Percentiles rank a stretch among this genome's conserved stretches.
These are phyloP conservation scores for Hoplodrina ambigua DNA, from an alignment of 2,888 invertebrate genomes.

Conservation along the genomic window DNA sequence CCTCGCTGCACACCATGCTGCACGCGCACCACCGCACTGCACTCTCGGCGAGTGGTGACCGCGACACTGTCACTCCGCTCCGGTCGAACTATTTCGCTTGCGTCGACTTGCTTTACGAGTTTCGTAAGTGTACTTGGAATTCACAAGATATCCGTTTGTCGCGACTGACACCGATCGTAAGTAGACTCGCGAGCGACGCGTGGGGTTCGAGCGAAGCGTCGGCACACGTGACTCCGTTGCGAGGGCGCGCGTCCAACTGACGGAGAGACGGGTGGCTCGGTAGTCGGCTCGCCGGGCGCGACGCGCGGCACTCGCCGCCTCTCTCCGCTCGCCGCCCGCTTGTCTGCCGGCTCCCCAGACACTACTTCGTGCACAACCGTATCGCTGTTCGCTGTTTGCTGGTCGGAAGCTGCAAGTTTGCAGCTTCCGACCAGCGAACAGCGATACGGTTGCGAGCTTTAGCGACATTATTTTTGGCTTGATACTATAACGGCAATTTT, in stretches of 20 bases:
- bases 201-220: not conserved
- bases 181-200: conserved; percentile 34
- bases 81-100: not conserved
- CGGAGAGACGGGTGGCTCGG: conserved; percentile 39
- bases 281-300: conserved; percentile 3
- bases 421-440: not conserved
- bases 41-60: conserved; percentile 1
- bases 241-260: conserved; percentile 47
- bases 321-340: conserved; percentile 27
- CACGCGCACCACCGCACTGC: conserved; percentile 10
- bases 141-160: not conserved
- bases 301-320: conserved; percentile 8
- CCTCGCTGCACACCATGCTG: conserved; percentile 21
- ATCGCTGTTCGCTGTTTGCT: too few species aligned
- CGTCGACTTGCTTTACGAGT: not conserved
- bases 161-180: conserved; percentile 29
- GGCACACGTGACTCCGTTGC: not conserved
- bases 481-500: too few species aligned
- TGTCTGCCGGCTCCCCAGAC: conserved; percentile 35
- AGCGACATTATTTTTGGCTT: not conserved
- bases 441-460: not conserved
- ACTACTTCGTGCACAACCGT: too few species aligned
- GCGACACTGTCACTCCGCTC: conserved; percentile 11
- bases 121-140: not conserved
- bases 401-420: too few species aligned